Percentiles rank a stretch among this genome's conserved stretches.
Conservation (phyloP, 2,113 vertebrate genomes). For the Puffinus mauretanicus region DNA sequence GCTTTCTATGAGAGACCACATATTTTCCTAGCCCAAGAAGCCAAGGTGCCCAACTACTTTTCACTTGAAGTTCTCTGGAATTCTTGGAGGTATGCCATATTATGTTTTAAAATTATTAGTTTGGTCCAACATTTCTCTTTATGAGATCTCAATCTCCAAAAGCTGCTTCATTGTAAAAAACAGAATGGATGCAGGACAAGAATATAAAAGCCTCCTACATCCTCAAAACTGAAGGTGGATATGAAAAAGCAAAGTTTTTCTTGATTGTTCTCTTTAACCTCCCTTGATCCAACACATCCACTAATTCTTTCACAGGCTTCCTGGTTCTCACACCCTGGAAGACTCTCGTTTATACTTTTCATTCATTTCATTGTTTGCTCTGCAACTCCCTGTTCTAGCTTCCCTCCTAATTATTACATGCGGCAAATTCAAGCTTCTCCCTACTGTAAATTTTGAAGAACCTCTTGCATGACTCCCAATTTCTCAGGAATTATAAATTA, state of each 20-base stretch:
- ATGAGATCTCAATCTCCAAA: background rate
- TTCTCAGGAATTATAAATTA: background rate
- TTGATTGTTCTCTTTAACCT: background rate
- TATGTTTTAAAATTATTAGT: background rate
- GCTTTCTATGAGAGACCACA: background rate
- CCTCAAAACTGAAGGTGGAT: background rate
- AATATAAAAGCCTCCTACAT: background rate
- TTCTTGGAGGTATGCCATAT: background rate
- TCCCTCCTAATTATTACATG: background rate
- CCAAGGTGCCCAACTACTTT: background rate
- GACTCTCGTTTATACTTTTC: background rate
- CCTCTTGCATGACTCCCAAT: background rate
- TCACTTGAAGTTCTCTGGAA: background rate
- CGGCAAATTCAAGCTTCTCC: constrained; percentile 5
- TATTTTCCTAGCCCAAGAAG: background rate
- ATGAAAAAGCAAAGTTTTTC: background rate
- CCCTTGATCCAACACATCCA: background rate
- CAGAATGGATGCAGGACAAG: background rate
- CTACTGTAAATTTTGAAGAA: background rate
- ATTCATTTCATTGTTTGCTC: background rate
- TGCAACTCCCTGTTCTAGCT: background rate
- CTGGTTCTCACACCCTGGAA: background rate
- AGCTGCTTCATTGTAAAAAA: background rate
- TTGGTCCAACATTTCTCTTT: background rate
- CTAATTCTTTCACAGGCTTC: constrained; percentile 17